These are phyloP conservation scores for Apostichopus parvimensis DNA, from an alignment of 35 echinoderm and acorn worm genomes.

Conservation along the genomic window DNA sequence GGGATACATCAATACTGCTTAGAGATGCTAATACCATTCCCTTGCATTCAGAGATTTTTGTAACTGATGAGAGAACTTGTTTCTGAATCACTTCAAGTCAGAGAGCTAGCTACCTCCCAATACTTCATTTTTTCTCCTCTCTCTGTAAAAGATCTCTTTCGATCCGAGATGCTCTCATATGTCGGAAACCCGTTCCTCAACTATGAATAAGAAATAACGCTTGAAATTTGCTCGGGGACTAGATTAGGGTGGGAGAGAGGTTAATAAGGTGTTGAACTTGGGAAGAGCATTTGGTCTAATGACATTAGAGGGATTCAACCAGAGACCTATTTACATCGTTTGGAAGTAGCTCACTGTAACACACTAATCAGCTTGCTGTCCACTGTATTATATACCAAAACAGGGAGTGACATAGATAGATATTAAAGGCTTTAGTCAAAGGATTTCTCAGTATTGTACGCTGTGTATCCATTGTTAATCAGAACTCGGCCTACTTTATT, in stretches of 20 bases:
- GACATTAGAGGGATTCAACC: conserved; percentile 14
- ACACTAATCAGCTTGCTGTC: not conserved
- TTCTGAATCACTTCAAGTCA: conserved; percentile 25
- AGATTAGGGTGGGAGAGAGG: conserved; percentile 41
- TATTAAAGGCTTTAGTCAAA: no score
- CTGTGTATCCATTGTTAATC: no score
- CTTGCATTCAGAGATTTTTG: not conserved
- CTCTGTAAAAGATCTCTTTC: not conserved
- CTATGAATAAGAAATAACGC: conserved; percentile 42
- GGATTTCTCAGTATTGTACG: no score
- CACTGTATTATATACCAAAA: not conserved
- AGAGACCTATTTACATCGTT: conserved; percentile 4
- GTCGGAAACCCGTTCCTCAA: conserved; percentile 17
- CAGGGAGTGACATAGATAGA: no score
- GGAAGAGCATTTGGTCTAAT: conserved; percentile 1
- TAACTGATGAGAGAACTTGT: conserved; percentile 30
- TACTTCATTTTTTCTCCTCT: not conserved
- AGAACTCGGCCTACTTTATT: no score
- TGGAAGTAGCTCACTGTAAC: not conserved
- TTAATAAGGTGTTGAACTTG: conserved; percentile 51
- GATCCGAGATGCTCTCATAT: conserved; percentile 12
- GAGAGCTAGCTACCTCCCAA: not conserved
- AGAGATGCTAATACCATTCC: conserved; percentile 35
- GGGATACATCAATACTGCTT: not conserved
- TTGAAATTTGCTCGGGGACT: conserved; percentile 42